Percentiles rank a stretch among this genome's conserved stretches.
Conservation (phyloP, 2,888 invertebrate genomes). For the Eristalis tenax region DNA sequence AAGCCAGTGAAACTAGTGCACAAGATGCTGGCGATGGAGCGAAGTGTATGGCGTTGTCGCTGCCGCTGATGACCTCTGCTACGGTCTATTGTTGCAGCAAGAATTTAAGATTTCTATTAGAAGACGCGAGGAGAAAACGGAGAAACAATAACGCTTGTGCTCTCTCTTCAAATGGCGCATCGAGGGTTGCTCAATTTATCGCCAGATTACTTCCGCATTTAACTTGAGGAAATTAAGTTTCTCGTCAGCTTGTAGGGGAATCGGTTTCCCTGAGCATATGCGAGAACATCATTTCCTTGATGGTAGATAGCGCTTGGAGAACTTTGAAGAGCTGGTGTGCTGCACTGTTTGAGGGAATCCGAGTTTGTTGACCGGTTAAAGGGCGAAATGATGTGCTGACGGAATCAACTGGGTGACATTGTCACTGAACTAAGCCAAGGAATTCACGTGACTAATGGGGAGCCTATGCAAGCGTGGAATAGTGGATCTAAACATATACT, state of each 20-base stretch:
- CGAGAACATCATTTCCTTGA: neutral
- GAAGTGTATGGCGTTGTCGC: neutral
- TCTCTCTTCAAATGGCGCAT: neutral
- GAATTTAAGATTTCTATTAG: constrained; percentile 60
- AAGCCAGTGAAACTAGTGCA: constrained; percentile 54
- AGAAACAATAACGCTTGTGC: neutral
- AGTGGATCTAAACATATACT: no score
- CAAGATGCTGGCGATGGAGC: constrained; percentile 15
- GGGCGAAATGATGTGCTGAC: neutral
- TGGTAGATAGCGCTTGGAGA: neutral
- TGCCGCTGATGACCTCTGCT: constrained; percentile 37
- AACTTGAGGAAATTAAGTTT: constrained; percentile 8
- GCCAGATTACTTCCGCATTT: constrained; percentile 36
- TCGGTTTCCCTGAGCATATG: neutral
- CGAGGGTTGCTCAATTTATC: constrained; percentile 35
- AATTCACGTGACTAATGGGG: no score
- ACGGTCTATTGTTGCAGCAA: constrained; percentile 48
- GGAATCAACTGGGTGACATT: no score
- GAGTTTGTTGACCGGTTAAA: neutral
- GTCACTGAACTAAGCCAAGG: no score
- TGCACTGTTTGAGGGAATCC: neutral
- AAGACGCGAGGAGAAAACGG: neutral
- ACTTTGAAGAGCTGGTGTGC: neutral
- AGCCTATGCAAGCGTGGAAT: no score
- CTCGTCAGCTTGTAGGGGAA: neutral